Conservation (phyloP, 2,113 vertebrate genomes). For the Xiphophorus maculatus region DNA sequence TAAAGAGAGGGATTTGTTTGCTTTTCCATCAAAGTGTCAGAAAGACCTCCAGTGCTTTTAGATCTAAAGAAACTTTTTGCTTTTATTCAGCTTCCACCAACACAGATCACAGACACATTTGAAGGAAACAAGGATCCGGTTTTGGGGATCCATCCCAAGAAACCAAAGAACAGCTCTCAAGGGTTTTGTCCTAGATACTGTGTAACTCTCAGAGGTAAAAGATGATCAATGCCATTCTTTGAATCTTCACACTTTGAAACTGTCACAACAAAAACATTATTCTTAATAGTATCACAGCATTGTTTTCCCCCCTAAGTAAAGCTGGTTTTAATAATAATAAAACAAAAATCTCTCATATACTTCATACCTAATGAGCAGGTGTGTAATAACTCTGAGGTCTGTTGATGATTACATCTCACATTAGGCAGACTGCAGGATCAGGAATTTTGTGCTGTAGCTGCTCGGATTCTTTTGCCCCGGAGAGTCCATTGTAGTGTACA, state of each 20-base stretch:
- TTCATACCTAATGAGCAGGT: slow-evolving; percentile 57
- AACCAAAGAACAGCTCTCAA: slow-evolving; percentile 48
- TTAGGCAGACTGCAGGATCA: slow-evolving; percentile 72
- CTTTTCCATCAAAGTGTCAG: slow-evolving; percentile 36
- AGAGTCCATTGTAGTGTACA: slow-evolving; percentile 39
- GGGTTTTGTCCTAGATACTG: slow-evolving; percentile 35
- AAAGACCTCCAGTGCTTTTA: slow-evolving; percentile 48
- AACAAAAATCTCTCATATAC: not conserved
- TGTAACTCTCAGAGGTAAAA: slow-evolving; percentile 20
- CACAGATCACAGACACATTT: slow-evolving; percentile 29
- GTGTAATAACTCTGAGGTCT: slow-evolving; percentile 53
- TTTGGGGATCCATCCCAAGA: slow-evolving; percentile 28
- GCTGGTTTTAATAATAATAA: slow-evolving; percentile 10
- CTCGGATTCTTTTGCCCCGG: slow-evolving; percentile 14
- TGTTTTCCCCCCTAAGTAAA: not conserved
- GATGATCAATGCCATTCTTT: not conserved
- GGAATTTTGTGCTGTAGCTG: slow-evolving; percentile 40
- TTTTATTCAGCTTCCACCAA: not conserved
- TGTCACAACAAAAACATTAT: not conserved
- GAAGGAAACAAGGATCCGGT: slow-evolving; percentile 21
- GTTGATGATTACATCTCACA: slow-evolving; percentile 54
- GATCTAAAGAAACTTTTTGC: slow-evolving; percentile 51
- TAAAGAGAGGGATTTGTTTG: slow-evolving; percentile 55
- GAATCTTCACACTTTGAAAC: not conserved
- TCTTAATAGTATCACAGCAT: not conserved